These are phyloP conservation scores for Trichopria drosophilae DNA, from an alignment of 2,888 invertebrate species.

Conservation along the genomic window DNA sequence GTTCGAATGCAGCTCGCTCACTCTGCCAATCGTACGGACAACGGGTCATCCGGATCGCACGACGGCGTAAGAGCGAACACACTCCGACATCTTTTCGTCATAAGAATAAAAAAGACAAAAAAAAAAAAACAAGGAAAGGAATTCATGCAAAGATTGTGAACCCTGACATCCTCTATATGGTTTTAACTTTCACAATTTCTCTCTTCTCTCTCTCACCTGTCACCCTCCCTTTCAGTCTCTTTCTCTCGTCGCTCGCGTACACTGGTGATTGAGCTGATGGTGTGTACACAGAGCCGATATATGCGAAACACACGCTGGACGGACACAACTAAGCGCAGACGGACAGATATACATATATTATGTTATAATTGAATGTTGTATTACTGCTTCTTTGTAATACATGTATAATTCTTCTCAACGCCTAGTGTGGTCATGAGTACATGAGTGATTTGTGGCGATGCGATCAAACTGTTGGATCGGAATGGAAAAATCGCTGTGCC, in stretches of 20 bases:
- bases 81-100: conserved; percentile 30
- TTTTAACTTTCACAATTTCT: background rate
- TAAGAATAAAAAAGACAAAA: conserved; percentile 26
- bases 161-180: too few relatives aligned
- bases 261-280: too few relatives aligned
- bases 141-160: conserved; percentile 1
- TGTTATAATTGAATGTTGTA: conserved; percentile 56
- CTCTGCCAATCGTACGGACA: conserved; percentile 21
- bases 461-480: too few relatives aligned
- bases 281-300: too few relatives aligned
- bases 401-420: conserved; percentile 40
- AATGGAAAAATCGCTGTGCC: conserved; percentile 20
- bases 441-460: conserved; percentile 35
- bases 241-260: too few relatives aligned
- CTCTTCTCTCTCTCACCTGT: background rate
- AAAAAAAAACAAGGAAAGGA: conserved; percentile 20
- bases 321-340: too few relatives aligned
- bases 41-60: conserved; percentile 20
- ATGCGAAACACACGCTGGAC: conserved; percentile 13
- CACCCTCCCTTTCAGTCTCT: conserved; percentile 13
- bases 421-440: conserved; percentile 42
- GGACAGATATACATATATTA: conserved; percentile 45
- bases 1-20: conserved; percentile 24
- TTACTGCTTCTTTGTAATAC: conserved; percentile 54
- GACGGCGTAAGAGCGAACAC: conserved; percentile 22